Percentiles rank a stretch among this genome's conserved stretches.
phyloP scores from a whole-genome alignment of 2,888 invertebrate genomes.

The Parasteatoda lunata region DNA sequence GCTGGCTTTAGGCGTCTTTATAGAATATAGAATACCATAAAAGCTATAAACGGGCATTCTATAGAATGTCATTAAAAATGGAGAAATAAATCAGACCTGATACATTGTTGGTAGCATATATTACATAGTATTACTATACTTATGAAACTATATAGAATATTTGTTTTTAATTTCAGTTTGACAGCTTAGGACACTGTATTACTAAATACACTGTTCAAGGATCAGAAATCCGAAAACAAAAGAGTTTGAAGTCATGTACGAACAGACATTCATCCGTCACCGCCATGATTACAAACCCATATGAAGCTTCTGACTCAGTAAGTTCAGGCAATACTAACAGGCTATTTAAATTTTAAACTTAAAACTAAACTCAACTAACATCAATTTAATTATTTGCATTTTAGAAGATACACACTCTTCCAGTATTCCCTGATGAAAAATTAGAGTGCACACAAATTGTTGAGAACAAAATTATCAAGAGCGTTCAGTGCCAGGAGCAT shows the following conservation, averaged over 20 bases:
- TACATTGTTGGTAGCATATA: too few species aligned
- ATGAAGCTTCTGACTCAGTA: conserved; percentile 47
- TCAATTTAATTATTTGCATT: conserved; percentile 2
- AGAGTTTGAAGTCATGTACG: conserved; percentile 54
- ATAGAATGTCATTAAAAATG: too few species aligned
- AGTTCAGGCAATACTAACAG: neutral
- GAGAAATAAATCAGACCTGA: too few species aligned
- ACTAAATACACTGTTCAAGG: conserved; percentile 72
- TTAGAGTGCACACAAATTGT: conserved; percentile 38
- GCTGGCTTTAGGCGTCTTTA: too few species aligned
- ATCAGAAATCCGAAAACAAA: conserved; percentile 32
- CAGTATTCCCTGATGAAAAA: conserved; percentile 36
- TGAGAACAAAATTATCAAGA: conserved; percentile 19
- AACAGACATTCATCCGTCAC: conserved; percentile 48
- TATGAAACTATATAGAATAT: neutral
- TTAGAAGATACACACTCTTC: conserved; percentile 30
- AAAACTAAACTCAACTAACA: neutral
- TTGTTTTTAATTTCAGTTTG: conserved; percentile 71
- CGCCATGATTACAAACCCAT: conserved; percentile 36
- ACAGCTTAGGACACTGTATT: conserved; percentile 73
- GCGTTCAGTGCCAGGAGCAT: conserved; percentile 21
- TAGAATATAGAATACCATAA: too few species aligned
- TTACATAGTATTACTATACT: too few species aligned
- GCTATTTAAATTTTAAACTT: neutral
- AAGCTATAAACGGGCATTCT: too few species aligned